Evolutionary conservation across 2,797 vertebrate species (phyloP).

Genomic region (Notamacropus eugenii): DNA sequence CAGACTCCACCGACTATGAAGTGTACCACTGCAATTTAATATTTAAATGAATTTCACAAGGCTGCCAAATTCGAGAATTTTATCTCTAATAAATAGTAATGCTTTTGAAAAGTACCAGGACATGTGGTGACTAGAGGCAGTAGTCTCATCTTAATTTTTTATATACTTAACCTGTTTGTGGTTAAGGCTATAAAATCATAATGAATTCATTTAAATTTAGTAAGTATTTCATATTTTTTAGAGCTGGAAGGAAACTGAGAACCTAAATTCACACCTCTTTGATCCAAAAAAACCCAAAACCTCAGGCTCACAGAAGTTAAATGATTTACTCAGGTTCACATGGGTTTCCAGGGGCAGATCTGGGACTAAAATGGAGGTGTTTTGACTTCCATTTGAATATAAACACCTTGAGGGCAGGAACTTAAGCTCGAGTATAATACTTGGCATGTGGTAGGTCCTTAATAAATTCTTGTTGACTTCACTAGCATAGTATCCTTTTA

Average conservation of each 20-base stretch:
- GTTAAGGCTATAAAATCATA: not conserved
- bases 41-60: slow-evolving; percentile 38
- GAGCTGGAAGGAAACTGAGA: not conserved
- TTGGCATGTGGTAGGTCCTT: not conserved
- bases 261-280: not conserved
- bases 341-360: not conserved
- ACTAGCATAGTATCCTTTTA: not conserved
- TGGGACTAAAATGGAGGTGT: not conserved
- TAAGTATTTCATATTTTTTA: not conserved
- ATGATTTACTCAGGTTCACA: not conserved
- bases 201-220: slow-evolving; percentile 17
- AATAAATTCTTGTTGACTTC: not conserved
- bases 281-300: not conserved
- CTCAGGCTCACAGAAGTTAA: not conserved
- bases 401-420: not conserved
- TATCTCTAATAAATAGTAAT: slow-evolving; percentile 28
- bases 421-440: not conserved
- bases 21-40: not conserved
- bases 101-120: slow-evolving; percentile 3
- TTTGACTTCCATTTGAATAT: not conserved
- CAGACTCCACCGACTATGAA: slow-evolving; percentile 29
- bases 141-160: not conserved
- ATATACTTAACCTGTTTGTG: slow-evolving; percentile 1
- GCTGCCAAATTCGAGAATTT: slow-evolving; percentile 35
- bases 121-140: not conserved